These are phyloP conservation scores for Platichthys stellatus DNA, from an alignment of 2,113 vertebrate species.

Conservation along the genomic window DNA sequence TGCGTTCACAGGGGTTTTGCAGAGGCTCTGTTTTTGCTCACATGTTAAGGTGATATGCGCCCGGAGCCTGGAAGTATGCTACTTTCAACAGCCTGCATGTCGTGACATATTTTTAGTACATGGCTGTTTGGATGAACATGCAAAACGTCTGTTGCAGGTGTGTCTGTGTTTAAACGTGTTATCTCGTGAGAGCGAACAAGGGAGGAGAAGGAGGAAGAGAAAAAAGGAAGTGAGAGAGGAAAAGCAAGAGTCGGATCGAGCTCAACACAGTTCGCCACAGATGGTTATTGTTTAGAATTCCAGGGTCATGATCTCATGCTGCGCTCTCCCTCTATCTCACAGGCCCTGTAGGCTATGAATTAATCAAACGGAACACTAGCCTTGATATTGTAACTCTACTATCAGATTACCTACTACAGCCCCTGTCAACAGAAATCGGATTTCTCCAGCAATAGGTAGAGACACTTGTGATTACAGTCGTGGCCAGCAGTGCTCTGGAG, in stretches of 20 bases:
- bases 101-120: slow-evolving; percentile 62
- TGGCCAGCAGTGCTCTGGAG: slow-evolving; percentile 54
- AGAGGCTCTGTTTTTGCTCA: slow-evolving; percentile 37
- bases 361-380: slow-evolving; percentile 81
- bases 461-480: slow-evolving; percentile 70
- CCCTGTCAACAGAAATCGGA: slow-evolving; percentile 68
- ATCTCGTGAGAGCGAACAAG: slow-evolving; percentile 15
- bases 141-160: slow-evolving; percentile 65
- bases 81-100: slow-evolving; percentile 59
- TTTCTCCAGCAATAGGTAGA: slow-evolving; percentile 68
- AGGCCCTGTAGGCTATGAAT: slow-evolving; percentile 82
- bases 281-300: slow-evolving; percentile 97
- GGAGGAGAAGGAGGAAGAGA: slow-evolving; percentile 43
- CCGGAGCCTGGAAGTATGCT: slow-evolving; percentile 32
- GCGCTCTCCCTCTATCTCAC: slow-evolving; percentile 71
- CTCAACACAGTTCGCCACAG: slow-evolving; percentile 88
- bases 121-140: slow-evolving; percentile 37
- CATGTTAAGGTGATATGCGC: slow-evolving; percentile 50
- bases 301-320: slow-evolving; percentile 91
- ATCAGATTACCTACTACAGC: slow-evolving; percentile 68
- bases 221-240: slow-evolving; percentile 48
- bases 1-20: slow-evolving; percentile 14
- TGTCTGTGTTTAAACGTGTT: slow-evolving; percentile 37
- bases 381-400: slow-evolving; percentile 81
- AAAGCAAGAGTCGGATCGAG: slow-evolving; percentile 57